Evolutionary conservation across 2,113 vertebrate genomes (phyloP).

Genomic region (Neopipo cinnamomea): DNA sequence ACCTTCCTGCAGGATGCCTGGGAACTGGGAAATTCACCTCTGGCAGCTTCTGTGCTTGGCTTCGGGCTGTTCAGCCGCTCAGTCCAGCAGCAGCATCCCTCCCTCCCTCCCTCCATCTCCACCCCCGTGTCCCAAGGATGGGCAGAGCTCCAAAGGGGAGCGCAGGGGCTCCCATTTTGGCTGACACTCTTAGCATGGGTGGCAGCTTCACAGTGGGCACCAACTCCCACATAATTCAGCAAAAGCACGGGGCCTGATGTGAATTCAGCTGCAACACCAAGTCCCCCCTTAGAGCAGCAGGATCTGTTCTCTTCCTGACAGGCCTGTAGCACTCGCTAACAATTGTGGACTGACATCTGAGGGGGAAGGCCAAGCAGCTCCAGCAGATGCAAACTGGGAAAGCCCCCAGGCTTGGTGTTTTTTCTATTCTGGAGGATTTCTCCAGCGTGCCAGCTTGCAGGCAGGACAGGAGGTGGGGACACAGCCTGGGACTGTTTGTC

Average conservation of each 20-base stretch:
- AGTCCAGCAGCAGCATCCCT: not conserved
- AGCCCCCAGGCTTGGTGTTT: not conserved
- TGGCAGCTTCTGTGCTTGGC: not conserved
- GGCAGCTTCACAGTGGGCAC: not conserved
- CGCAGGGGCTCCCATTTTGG: fast-evolving
- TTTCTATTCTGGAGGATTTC: not conserved
- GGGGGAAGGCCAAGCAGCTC: not conserved
- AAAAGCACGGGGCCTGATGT: not conserved
- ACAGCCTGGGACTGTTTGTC: not conserved
- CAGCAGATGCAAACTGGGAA: not conserved
- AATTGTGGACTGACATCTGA: not conserved
- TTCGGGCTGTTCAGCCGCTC: fast-evolving
- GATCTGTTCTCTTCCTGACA: not conserved
- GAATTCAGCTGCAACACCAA: fast-evolving
- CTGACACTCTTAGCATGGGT: not conserved
- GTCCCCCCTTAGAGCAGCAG: fast-evolving
- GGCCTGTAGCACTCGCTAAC: not conserved
- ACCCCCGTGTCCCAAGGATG: fast-evolving
- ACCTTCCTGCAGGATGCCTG: not conserved
- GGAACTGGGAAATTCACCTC: not conserved
- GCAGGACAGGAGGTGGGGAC: constrained; percentile 17
- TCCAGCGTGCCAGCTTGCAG: not conserved
- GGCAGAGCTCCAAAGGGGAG: not conserved
- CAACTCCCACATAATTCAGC: not conserved
- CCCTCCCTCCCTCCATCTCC: not conserved